Percentiles rank a stretch among this genome's conserved stretches.
These are phyloP conservation scores for Narcine bancroftii DNA, from an alignment of 2,113 vertebrate species.

Conservation along the genomic window DNA sequence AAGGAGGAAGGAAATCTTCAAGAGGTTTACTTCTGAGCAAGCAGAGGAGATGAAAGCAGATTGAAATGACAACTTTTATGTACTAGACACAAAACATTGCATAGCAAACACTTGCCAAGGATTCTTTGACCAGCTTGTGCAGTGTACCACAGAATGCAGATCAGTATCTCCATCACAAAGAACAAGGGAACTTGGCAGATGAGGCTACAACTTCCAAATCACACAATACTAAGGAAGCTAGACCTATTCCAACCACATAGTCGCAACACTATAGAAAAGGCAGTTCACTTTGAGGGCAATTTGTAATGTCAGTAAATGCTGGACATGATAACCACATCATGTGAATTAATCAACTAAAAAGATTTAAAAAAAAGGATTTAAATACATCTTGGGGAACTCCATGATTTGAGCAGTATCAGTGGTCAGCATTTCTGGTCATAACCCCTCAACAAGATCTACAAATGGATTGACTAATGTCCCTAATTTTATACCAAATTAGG, in stretches of 20 bases:
- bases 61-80: too few species aligned
- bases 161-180: too few species aligned
- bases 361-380: too few species aligned
- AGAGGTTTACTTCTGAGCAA: not conserved
- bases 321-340: not conserved
- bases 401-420: too few species aligned
- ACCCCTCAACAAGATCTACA: too few species aligned
- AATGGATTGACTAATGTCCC: not conserved
- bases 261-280: not conserved
- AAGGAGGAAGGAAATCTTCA: not conserved
- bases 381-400: too few species aligned
- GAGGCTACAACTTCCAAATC: too few species aligned
- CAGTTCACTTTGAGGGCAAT: not conserved
- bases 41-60: not conserved
- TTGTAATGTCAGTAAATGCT: not conserved
- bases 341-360: not conserved
- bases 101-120: not conserved
- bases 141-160: too few species aligned
- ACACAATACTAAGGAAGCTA: too few species aligned
- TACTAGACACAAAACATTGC: not conserved
- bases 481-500: not conserved
- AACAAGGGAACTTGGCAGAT: too few species aligned
- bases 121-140: not conserved
- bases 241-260: too few species aligned
- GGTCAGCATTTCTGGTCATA: too few species aligned